Conservation (phyloP, 1,140 invertebrate species). For the Periplaneta americana region DNA sequence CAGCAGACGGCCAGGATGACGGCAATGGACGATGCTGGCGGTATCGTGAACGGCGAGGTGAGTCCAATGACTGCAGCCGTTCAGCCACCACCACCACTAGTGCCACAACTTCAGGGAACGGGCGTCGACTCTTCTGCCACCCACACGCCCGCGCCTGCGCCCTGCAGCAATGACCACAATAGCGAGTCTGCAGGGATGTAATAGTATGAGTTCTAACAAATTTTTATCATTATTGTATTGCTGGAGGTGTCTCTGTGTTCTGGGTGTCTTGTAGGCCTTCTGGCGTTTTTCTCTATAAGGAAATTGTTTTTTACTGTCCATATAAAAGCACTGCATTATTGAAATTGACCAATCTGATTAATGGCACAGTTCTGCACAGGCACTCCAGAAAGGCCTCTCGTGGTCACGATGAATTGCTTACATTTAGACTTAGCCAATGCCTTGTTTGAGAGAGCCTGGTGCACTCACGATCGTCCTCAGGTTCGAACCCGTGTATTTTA, state of each 20-base stretch:
- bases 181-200: constrained; percentile 3
- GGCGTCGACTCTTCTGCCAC: not conserved
- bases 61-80: not conserved
- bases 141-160: not conserved
- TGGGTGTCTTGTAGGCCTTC: not conserved
- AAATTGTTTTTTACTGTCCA: not conserved
- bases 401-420: too few relatives aligned
- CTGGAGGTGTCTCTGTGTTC: not conserved
- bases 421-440: too few relatives aligned
- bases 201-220: not conserved
- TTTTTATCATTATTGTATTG: not conserved
- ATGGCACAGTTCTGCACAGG: not conserved
- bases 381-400: not conserved
- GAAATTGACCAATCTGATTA: not conserved
- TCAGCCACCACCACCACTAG: not conserved
- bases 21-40: not conserved
- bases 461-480: too few relatives aligned
- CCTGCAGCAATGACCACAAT: constrained; percentile 3
- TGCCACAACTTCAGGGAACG: not conserved
- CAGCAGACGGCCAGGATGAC: constrained; percentile 41
- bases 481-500: too few relatives aligned
- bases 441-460: too few relatives aligned
- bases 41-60: constrained; percentile 4
- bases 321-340: not conserved
- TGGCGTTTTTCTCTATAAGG: not conserved